Evolutionary conservation across 1,140 invertebrate genomes (phyloP).

Genomic region (Macrosteles quadrilineatus): DNA sequence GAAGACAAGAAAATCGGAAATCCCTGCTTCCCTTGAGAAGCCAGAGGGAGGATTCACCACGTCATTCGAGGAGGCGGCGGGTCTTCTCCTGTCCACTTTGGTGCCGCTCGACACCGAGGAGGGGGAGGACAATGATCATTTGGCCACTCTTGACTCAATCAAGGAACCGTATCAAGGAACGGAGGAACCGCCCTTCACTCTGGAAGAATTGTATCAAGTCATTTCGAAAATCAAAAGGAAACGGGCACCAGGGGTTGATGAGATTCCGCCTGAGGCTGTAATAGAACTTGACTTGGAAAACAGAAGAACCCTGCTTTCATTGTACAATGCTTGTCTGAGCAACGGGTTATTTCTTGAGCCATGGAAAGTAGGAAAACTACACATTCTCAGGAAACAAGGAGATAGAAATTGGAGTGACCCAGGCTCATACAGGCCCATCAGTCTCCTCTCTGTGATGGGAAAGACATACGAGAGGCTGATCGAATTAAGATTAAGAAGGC

Average conservation of each 20-base stretch:
- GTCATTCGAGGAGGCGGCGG: not conserved
- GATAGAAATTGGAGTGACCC: not conserved
- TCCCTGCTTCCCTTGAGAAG: not conserved
- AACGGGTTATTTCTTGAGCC: not conserved
- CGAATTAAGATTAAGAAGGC: not conserved
- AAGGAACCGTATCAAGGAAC: not conserved
- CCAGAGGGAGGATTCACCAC: not conserved
- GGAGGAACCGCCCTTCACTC: not conserved
- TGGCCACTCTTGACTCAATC: not conserved
- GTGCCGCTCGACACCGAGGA: not conserved
- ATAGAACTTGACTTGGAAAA: not conserved
- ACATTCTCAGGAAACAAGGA: not conserved
- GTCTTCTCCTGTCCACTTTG: not conserved
- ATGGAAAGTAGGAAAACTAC: not conserved
- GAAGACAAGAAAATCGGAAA: not conserved
- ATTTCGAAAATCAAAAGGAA: not conserved
- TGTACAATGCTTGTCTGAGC: not conserved
- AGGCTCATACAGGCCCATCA: not conserved
- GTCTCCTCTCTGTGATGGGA: not conserved
- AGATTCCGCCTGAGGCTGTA: not conserved
- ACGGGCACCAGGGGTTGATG: not conserved
- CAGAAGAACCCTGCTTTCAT: not conserved
- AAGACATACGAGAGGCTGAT: not conserved
- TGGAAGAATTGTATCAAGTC: not conserved
- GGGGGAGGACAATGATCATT: not conserved